phyloP scores from a whole-genome alignment of 2,888 invertebrate species.

The Agrotis puta region DNA sequence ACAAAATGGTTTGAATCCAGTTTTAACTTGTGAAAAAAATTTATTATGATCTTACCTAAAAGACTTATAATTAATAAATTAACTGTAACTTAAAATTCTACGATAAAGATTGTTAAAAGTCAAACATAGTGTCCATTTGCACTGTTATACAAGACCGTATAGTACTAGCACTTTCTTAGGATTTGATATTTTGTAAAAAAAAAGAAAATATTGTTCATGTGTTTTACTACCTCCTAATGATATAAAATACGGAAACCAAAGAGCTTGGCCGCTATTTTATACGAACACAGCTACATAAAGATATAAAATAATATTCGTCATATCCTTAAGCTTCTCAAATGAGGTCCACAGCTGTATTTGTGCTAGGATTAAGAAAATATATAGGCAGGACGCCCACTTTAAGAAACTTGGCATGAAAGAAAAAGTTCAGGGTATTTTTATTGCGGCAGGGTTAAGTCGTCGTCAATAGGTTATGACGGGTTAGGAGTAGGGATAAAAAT shows the following conservation, averaged over 20 bases:
- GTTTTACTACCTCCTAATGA: not conserved
- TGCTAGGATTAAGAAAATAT: constrained; percentile 60
- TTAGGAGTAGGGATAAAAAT: constrained; percentile 18
- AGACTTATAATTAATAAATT: too few relatives aligned
- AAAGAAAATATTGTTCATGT: too few relatives aligned
- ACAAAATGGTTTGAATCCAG: too few relatives aligned
- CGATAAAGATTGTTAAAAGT: too few relatives aligned
- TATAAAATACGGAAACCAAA: constrained; percentile 30
- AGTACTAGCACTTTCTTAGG: too few relatives aligned
- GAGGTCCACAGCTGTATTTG: constrained; percentile 65
- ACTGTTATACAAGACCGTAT: too few relatives aligned
- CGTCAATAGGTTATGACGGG: constrained; percentile 33
- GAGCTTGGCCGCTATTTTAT: constrained; percentile 27
- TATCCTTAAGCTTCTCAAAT: constrained; percentile 60
- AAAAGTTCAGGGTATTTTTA: constrained; percentile 27
- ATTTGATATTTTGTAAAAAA: too few relatives aligned
- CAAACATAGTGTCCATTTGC: too few relatives aligned
- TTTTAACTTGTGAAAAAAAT: too few relatives aligned
- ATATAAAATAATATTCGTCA: not conserved
- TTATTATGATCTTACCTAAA: too few relatives aligned
- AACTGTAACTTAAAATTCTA: too few relatives aligned
- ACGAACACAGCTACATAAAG: too few relatives aligned
- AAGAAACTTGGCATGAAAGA: constrained; percentile 28
- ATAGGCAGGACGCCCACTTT: constrained; percentile 41
- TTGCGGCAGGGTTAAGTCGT: constrained; percentile 16